Percentiles rank a stretch among this genome's conserved stretches.
These are phyloP conservation scores for Schizopygopsis pylzovi DNA, from an alignment of 2,797 vertebrate species.

Conservation along the genomic window DNA sequence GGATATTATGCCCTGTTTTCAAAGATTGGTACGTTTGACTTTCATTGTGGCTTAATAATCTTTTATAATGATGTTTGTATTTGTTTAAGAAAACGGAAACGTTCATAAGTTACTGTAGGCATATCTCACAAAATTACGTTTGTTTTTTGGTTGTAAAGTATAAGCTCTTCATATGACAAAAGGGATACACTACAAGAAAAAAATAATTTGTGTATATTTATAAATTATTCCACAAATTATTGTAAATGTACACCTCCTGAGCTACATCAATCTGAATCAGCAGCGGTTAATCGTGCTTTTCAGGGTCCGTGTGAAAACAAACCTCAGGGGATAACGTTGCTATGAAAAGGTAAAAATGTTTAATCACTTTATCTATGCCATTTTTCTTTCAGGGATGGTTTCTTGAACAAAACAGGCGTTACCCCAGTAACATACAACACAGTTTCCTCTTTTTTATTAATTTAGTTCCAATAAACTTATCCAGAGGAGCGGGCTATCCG, in stretches of 20 bases:
- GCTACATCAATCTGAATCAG: conserved; percentile 33
- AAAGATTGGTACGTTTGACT: conserved; percentile 64
- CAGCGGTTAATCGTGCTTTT: conserved; percentile 38
- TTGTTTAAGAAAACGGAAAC: conserved; percentile 58
- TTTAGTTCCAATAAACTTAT: conserved; percentile 36
- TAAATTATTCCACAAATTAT: conserved; percentile 30
- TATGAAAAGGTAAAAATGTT: conserved; percentile 26
- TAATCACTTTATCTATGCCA: not conserved
- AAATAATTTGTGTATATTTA: conserved; percentile 52
- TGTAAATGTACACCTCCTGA: conserved; percentile 27
- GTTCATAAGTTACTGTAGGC: conserved; percentile 39
- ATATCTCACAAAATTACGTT: conserved; percentile 47
- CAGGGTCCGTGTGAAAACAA: conserved; percentile 51
- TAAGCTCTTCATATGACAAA: conserved; percentile 11
- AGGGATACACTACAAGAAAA: conserved; percentile 28
- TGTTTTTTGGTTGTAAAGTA: conserved; percentile 47
- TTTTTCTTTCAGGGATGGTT: not conserved
- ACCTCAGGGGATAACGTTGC: conserved; percentile 56
- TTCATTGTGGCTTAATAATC: conserved; percentile 62
- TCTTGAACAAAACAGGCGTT: not conserved
- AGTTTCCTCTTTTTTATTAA: not conserved
- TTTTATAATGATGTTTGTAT: conserved; percentile 67
- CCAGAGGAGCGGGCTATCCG: not conserved
- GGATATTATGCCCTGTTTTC: conserved; percentile 60
- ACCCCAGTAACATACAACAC: not conserved